Base-by-base conservation (phyloP, 1,140 invertebrate genomes). In the Papilio xuthus region DNA sequence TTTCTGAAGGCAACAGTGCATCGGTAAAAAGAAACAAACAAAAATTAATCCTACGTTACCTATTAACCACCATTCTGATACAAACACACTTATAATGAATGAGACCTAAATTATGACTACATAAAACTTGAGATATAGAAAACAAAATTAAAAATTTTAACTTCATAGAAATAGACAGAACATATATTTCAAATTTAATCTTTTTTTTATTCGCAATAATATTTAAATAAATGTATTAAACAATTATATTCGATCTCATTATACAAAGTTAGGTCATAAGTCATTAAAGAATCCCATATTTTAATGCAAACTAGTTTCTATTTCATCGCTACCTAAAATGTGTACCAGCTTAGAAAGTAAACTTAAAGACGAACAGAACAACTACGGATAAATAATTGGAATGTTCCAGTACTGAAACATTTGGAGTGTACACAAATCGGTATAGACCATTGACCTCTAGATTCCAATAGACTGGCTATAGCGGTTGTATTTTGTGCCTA, bases 391-490 rank as follows among this genome's bases (percentile, higher is more conserved):
- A 4, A 44, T 20, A 71, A 42, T 71, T 44, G 70, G 70, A 71
- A 71, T 71, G 70, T 71, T 71, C 20, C 32, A 71, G 37, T 42
- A 44, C 2, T 41, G n/a, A 71, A 71, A 42, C 32, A 41, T 44
- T 37, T 41, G 32, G 20, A 44, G n/a, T 41, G n/a, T 44, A 18
- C 37, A 41, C n/a, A 23, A 71, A 3, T 12, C 32, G 28, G 28
- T 69, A 69, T 47, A 47, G 6, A 37, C 4, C 32, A 37, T 7
- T 37, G 32, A 37, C 32, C 32, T 37, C 32, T 37, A 37, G 7
- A 37, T 37, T 37, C 7, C 7, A 37, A 37, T 37, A 7, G 4
- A 37, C 32, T 6, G 32, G 32, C 2, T 37, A 37, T 37, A 37
- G 32, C 32, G 4, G 32, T 7, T 4, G 2, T 37, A 37, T 37